phyloP scores from a whole-genome alignment of 2,888 invertebrate genomes.

The Norana najaformis region DNA sequence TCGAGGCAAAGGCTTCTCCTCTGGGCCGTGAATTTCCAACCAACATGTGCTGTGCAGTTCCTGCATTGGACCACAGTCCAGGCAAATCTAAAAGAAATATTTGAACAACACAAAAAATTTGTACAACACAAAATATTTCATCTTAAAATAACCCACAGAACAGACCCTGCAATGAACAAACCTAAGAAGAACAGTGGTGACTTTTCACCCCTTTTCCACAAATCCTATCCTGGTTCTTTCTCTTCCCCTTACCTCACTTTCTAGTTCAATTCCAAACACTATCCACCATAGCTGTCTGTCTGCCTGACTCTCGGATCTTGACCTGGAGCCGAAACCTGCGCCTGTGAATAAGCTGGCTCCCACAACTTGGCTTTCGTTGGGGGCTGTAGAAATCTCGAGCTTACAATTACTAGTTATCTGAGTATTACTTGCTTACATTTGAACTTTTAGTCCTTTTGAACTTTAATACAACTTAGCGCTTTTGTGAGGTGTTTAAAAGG shows the following conservation, averaged over 20 bases:
- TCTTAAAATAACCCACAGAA: not conserved
- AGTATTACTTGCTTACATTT: not conserved
- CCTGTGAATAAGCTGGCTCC: too few relatives aligned
- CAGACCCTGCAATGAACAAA: not conserved
- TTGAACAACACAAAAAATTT: not conserved
- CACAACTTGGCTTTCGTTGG: too few relatives aligned
- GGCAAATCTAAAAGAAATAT: constrained; percentile 69
- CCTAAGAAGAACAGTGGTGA: not conserved
- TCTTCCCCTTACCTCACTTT: too few relatives aligned
- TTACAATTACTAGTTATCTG: too few relatives aligned
- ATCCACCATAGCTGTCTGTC: too few relatives aligned
- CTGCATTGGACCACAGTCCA: constrained; percentile 79
- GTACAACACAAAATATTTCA: not conserved
- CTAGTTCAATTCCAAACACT: too few relatives aligned
- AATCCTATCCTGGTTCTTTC: too few relatives aligned
- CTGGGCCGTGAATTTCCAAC: constrained; percentile 77
- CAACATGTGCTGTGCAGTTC: constrained; percentile 73
- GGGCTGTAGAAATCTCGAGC: too few relatives aligned
- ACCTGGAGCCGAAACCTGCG: too few relatives aligned
- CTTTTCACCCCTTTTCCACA: too few relatives aligned
- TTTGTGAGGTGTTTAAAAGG: not conserved
- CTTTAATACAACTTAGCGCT: too few relatives aligned
- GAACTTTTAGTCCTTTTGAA: not conserved
- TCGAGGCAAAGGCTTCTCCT: constrained; percentile 69
- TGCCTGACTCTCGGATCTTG: too few relatives aligned